Conservation (phyloP, 1,140 invertebrate species). For the Homarus americanus region DNA sequence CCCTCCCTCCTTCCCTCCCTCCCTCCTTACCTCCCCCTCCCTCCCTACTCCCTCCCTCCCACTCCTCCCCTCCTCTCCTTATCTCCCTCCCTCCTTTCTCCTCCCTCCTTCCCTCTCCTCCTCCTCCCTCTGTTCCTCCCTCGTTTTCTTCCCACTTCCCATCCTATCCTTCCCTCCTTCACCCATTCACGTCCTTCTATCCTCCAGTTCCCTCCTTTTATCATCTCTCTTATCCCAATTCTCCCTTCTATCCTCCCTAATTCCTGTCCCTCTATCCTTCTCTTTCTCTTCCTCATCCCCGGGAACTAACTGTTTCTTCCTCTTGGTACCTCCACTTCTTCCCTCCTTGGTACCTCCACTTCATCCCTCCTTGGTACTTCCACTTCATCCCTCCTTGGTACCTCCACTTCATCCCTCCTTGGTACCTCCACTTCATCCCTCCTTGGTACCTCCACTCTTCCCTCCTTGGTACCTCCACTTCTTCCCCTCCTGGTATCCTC, state of each 20-base stretch:
- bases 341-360: background rate
- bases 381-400: too few relatives aligned
- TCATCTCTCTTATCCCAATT: background rate
- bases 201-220: background rate
- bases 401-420: background rate
- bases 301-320: background rate
- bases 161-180: background rate
- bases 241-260: background rate
- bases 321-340: background rate
- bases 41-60: background rate
- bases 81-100: background rate
- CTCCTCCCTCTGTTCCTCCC: too few relatives aligned
- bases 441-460: background rate
- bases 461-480: background rate
- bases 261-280: too few relatives aligned
- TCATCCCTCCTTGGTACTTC: background rate
- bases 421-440: too few relatives aligned
- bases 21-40: background rate
- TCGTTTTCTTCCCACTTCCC: background rate
- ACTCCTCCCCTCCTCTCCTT: background rate
- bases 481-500: background rate
- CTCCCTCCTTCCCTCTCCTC: background rate
- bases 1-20: background rate
- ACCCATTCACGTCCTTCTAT: background rate
- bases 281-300: background rate